These are phyloP conservation scores for Cottus gobio DNA, from an alignment of 2,113 vertebrate species.

Conservation along the genomic window DNA sequence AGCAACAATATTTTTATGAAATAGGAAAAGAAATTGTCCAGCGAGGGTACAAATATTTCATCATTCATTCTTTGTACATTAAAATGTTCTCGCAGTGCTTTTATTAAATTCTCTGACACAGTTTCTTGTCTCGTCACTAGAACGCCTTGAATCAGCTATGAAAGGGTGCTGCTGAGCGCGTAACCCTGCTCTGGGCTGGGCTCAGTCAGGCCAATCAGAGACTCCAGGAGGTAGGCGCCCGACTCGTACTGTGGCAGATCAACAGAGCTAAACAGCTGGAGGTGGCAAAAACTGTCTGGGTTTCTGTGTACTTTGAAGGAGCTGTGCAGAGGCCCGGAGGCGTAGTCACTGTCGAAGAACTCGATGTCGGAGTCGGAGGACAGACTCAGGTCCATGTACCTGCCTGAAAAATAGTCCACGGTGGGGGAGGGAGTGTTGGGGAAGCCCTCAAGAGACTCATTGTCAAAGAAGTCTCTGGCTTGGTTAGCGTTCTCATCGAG, in stretches of 20 bases:
- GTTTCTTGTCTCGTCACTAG: constrained; percentile 40
- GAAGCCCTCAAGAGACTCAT: constrained; percentile 69
- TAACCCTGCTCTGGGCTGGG: constrained; percentile 77
- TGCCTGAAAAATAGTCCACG: constrained; percentile 79
- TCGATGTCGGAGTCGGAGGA: constrained; percentile 91
- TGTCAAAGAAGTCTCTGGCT: constrained; percentile 80
- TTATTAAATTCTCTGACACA: constrained; percentile 56
- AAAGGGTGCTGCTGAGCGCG: constrained; percentile 81
- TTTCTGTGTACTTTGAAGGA: constrained; percentile 87
- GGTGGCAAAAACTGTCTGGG: constrained; percentile 81
- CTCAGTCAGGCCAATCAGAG: constrained; percentile 89
- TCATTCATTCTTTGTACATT: constrained; percentile 48
- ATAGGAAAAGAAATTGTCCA: constrained; percentile 61
- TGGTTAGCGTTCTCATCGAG: constrained; percentile 93
- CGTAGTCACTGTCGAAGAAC: constrained; percentile 92
- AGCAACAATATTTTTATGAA: constrained; percentile 47
- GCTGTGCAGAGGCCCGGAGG: constrained; percentile 88
- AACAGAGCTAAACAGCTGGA: constrained; percentile 84
- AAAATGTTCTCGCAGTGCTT: constrained; percentile 49
- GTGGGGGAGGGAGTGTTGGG: constrained; percentile 78
- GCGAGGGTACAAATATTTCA: constrained; percentile 42
- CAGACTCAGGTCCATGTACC: constrained; percentile 90
- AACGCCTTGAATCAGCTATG: constrained; percentile 71
- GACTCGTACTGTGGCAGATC: constrained; percentile 83
- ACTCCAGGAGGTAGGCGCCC: constrained; percentile 89